A percentile compares a stretch with the other conserved stretches of the same genome.
Evolutionary conservation across 2,888 invertebrate genomes (phyloP).

Genomic region (Entomobrya proxima): DNA sequence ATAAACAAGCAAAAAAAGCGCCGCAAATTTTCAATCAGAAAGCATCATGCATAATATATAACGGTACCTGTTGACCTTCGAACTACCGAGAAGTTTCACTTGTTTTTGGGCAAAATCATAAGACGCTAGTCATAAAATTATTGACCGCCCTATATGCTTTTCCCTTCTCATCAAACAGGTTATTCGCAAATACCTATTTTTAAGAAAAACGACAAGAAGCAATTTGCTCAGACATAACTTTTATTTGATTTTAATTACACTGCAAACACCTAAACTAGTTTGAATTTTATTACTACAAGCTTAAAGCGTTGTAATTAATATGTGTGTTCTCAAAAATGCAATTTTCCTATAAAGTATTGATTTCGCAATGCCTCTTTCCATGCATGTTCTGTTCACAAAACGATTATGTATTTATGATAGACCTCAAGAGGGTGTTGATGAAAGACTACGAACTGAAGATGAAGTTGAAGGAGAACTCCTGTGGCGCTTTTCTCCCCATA

Average conservation of each 20-base stretch:
- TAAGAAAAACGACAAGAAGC: background rate
- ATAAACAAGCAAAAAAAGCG: too few relatives aligned
- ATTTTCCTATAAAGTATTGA: too few relatives aligned
- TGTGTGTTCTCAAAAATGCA: too few relatives aligned
- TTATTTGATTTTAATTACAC: background rate
- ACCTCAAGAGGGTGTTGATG: slow-evolving; percentile 34
- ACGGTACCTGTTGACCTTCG: too few relatives aligned
- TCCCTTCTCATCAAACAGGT: slow-evolving; percentile 21
- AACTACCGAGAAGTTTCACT: too few relatives aligned
- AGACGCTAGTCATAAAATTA: too few relatives aligned
- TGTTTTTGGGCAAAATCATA: too few relatives aligned
- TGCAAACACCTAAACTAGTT: background rate
- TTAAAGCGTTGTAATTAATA: too few relatives aligned
- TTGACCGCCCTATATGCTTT: too few relatives aligned
- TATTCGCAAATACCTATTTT: background rate
- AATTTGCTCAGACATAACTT: background rate
- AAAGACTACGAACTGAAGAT: slow-evolving; percentile 53
- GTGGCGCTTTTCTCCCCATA: slow-evolving; percentile 65
- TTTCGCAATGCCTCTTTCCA: too few relatives aligned
- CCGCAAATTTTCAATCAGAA: too few relatives aligned
- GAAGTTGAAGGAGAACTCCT: slow-evolving; percentile 58
- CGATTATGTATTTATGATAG: background rate
- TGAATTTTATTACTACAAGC: background rate
- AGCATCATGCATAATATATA: too few relatives aligned
- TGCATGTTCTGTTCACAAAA: background rate